Base-by-base conservation (phyloP, 2,888 invertebrate species). In the Xanthostigma xanthostigma region DNA sequence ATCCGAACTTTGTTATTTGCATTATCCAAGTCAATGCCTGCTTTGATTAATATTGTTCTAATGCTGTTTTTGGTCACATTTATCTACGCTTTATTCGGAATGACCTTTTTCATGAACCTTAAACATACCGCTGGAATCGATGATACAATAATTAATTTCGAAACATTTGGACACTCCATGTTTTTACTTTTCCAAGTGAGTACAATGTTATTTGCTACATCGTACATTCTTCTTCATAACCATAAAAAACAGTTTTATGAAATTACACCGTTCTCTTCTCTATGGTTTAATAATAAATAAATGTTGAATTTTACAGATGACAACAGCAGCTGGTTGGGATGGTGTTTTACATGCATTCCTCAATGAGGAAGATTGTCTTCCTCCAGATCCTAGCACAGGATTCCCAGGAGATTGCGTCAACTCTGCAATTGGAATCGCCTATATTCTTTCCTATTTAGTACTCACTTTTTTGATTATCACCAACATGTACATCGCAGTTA, bases 401-500 rank as follows among this genome's bases (percentile, higher is more conserved):
- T 84, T 83, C 61, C 85, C 89, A 50, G 91, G 90, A 58, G 85
- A 93, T 72, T 97, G 96, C 71, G 94, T 94, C 59, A 89, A 84
- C 56, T 86, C 90, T 57, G 88, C 89, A 55, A 87, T 94, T 63
- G 97, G 94, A 62, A 94, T 95, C 64, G 85, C 92, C 55, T 97
- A 87, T 72, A 77, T 97, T 62, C 83, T 95, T 58, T 87, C 92
- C 65, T 97, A 97, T 71, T 80, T 97, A 67, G 92, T 97, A 65
- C 94, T 97, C 70, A 94, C 92, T 67, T 97, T 96, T 74, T 81
- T 97, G 63, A 95, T 97, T 69, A 92, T 96, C 62, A 95, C 96
- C 73, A 97, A 97, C 82, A 96, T 97, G 96, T 96, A 96, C 79
- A 97, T 97, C 72, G 96, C 96, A 64, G 96, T 97, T 69, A 97